Evolutionary conservation across 1,140 invertebrate genomes (phyloP), one percentile per base, ranked within the genome.

Genomic region (Drosophila busckii): DNA sequence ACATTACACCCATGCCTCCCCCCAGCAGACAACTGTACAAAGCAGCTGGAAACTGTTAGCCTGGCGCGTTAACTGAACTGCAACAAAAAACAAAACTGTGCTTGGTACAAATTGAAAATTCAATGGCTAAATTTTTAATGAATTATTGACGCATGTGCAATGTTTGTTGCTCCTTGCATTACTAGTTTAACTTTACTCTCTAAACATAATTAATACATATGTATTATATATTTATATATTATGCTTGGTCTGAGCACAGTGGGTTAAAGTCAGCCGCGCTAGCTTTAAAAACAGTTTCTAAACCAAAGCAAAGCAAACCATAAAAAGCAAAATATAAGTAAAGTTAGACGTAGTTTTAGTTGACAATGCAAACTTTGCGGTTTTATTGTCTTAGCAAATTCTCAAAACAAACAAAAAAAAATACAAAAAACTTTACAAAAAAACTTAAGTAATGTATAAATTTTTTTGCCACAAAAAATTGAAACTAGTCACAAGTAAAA

Each of bases 321-420:
- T 7, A 26, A 15, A 16, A 20, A 13, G 4, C 9, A 25, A 42
- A 6, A 20, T 28, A 29, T 12, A 38, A 13, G 9, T 7, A n/a
- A 8, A 48, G 16, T 9, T 23, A 31, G 37, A 40, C 23, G 40
- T 61, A 65, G 70, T 20, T 17, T 37, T 80, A 80, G 73, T 73
- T 80, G 48, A 59, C 63, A 71, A 60, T 80, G 13, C 9, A 32
- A 35, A 26, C 20, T 42, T 45, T 37, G n/a, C n/a, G n/a, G n/a
- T 35, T 62, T 68, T 82, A 68, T 80, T 80, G 71, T 66, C 65
- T 65, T 80, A 80, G 73, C 75, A 19, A 80, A 80, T 80, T 80
- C 73, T 82, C 73, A 78, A 37, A 52, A 59, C 48, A 53, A 45
- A 63, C 22, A 41, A 48, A 54, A 9, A 28, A n/a, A 25, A 13